Evolutionary conservation across 2,113 vertebrate genomes (phyloP).

Genomic region (Ammodytes marinus): DNA sequence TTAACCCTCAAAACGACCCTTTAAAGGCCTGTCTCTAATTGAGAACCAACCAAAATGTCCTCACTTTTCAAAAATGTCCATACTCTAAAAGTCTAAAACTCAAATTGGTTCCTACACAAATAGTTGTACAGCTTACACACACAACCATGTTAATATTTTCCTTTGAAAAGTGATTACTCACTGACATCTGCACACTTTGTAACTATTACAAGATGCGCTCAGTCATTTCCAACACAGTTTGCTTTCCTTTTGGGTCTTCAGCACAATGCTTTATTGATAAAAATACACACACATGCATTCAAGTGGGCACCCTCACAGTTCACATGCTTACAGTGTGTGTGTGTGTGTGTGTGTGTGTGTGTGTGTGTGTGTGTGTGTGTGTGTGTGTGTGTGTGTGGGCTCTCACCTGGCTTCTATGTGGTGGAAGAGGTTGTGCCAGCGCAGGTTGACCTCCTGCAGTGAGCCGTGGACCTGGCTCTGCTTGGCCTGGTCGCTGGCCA

Average conservation of each 20-base stretch:
- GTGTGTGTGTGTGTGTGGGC: too few species aligned
- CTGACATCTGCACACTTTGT: neutral
- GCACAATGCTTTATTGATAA: slow-evolving; percentile 14
- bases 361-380: too few species aligned
- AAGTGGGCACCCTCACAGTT: neutral
- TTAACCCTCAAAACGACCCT: too few species aligned
- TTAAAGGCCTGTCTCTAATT: too few species aligned
- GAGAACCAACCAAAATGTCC: too few species aligned
- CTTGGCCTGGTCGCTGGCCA: slow-evolving; percentile 87
- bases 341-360: too few species aligned
- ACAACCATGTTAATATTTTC: neutral
- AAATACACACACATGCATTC: neutral
- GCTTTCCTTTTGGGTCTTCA: neutral
- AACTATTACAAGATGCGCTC: neutral
- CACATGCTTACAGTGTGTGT: neutral
- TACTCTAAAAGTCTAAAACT: too few species aligned
- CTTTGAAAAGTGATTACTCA: slow-evolving; percentile 15
- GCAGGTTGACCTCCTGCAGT: slow-evolving; percentile 90
- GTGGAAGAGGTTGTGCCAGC: slow-evolving; percentile 94
- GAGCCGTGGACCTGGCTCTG: slow-evolving; percentile 89
- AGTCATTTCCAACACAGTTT: neutral
- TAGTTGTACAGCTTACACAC: too few species aligned
- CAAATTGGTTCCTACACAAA: too few species aligned
- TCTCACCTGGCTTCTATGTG: slow-evolving; percentile 93
- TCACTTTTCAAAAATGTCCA: too few species aligned